Base-by-base conservation (phyloP, 1,140 invertebrate species). In the Hylaeus volcanicus region DNA sequence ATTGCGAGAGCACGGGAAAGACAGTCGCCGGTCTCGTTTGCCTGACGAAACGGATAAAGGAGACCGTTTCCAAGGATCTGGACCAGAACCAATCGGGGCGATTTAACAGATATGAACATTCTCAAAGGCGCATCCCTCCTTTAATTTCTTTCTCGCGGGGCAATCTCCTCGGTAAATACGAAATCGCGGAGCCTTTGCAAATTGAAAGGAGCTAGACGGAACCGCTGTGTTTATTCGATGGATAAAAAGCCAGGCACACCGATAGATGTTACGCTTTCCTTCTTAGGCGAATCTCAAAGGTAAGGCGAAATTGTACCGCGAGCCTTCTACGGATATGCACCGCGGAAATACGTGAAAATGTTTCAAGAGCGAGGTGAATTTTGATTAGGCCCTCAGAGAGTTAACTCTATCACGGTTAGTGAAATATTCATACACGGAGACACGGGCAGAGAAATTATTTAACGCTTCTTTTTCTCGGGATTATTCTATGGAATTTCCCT, bases 11-110 rank as follows among this genome's bases (percentile, higher is more conserved):
- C 26, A 58, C n/a, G 15, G 63, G 39, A 68, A 51, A 64, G 71
- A 80, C 58, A 65, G 56, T 61, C 60, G 61, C 14, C 74, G 26
- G 55, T 79, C 73, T 86, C 84, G 81, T 86, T 86, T 83, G 65
- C 64, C 60, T 63, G 76, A 56, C 72, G 68, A 63, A 39, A 77
- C 63, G 68, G 71, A 83, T 87, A 87, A 87, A 87, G 74, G 66
- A 45, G 72, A 73, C 66, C 76, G 75, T 85, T 74, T 80, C 63
- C 56, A 43, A 72, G 58, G 56, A 63, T 51, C 48, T 69, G 81
- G 61, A 76, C 76, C 81, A 61, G 84, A 68, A 86, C 48, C 76
- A 86, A 86, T 86, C 82, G 76, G 61, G 8, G 15, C 72, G 81
- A 69, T 83, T 80, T 76, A 53, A 61, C 60, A 73, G 60, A 77